Percentiles rank a stretch among this genome's conserved stretches.
phyloP scores from a whole-genome alignment of 2,797 vertebrate genomes.

The Arctocebus calabarensis region DNA sequence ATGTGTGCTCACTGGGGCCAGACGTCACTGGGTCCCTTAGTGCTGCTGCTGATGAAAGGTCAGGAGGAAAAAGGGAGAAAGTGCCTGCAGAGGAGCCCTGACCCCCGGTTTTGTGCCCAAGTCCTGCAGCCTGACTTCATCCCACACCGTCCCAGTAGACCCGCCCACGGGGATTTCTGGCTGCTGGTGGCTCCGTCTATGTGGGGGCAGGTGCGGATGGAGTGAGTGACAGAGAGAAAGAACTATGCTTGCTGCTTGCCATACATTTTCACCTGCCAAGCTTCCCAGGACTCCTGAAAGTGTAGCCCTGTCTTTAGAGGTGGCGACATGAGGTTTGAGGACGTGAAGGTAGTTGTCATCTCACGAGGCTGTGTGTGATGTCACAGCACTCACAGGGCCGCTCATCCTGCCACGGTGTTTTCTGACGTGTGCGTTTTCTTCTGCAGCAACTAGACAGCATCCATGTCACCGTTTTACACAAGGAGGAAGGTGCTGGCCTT shows the following conservation, averaged over 20 bases:
- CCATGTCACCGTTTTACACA: slow-evolving; percentile 95
- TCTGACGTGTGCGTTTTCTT: slow-evolving; percentile 37
- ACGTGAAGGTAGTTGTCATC: not conserved
- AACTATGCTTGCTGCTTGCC: not conserved
- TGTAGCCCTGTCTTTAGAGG: not conserved
- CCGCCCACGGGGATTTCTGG: not conserved
- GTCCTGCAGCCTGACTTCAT: not conserved
- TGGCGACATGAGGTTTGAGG: not conserved
- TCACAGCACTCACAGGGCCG: fast-evolving
- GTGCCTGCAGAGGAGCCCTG: not conserved
- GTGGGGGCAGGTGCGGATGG: not conserved
- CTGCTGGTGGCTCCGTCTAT: fast-evolving
- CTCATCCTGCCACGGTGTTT: fast-evolving
- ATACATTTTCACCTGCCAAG: not conserved
- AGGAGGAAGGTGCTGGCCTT: slow-evolving; percentile 95
- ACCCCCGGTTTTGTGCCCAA: no score
- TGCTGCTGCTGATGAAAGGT: not conserved
- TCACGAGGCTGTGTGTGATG: not conserved
- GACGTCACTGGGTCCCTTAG: not conserved
- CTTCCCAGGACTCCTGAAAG: not conserved
- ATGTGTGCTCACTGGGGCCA: fast-evolving
- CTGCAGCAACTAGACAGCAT: slow-evolving; percentile 94
- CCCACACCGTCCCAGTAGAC: fast-evolving
- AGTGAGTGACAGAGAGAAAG: no score
- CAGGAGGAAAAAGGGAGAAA: not conserved